Percentiles rank a stretch among this genome's conserved stretches.
phyloP scores from a whole-genome alignment of 30 jellyfish, hydroid and myxozoan genomes.

The Chironex yamaguchii region DNA sequence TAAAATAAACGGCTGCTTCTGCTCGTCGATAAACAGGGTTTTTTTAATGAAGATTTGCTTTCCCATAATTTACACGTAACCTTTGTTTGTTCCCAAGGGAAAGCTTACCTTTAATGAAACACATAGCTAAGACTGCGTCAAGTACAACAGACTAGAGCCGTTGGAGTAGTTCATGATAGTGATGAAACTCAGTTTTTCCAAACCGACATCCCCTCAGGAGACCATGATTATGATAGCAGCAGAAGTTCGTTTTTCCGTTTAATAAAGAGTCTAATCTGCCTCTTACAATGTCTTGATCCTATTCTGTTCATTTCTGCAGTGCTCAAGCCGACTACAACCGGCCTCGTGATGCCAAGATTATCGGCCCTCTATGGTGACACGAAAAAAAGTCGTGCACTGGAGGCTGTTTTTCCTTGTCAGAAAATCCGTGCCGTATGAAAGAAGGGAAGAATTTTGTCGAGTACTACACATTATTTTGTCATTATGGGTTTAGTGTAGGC shows the following conservation, averaged over 20 bases:
- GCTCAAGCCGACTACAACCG: neutral
- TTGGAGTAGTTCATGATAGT: no score
- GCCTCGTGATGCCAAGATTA: neutral
- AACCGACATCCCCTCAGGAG: neutral
- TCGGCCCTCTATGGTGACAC: neutral
- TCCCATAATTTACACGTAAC: no score
- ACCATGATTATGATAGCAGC: neutral
- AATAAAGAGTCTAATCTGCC: neutral
- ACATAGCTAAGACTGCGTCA: no score
- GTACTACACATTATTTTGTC: no score
- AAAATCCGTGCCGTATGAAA: neutral
- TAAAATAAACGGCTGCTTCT: no score
- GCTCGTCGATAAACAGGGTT: no score
- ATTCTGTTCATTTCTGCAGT: neutral
- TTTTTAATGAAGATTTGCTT: no score
- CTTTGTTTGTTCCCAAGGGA: no score
- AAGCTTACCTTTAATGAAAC: no score
- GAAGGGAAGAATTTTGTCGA: neutral
- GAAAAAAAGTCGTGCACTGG: neutral
- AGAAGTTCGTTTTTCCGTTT: neutral
- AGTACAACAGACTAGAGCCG: no score
- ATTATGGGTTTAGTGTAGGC: no score
- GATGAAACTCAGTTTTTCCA: neutral
- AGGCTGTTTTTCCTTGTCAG: neutral
- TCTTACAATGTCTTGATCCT: neutral